Conservation (phyloP, 37 sponge, comb jelly and placozoan genomes). For the Tethya wilhelma region DNA sequence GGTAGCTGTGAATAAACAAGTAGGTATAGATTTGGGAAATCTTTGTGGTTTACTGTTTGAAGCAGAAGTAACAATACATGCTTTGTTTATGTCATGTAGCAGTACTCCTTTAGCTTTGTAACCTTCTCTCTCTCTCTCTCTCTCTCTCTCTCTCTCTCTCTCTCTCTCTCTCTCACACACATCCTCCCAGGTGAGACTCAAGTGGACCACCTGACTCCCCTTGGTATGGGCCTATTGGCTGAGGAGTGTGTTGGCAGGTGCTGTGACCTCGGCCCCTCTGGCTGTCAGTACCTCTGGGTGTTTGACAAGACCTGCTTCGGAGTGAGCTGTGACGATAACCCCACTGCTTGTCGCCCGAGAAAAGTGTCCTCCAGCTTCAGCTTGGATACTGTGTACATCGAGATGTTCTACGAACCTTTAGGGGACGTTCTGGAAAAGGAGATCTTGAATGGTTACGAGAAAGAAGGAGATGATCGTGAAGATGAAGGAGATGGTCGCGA, state of each 20-base stretch:
- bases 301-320: conserved; percentile 16
- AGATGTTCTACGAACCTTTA: background rate
- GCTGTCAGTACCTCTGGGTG: conserved; percentile 45
- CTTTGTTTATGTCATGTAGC: background rate
- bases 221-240: background rate
- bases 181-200: background rate
- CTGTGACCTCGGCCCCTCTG: conserved; percentile 18
- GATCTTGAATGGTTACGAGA: background rate
- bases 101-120: too few relatives aligned
- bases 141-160: too few relatives aligned
- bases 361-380: background rate
- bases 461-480: background rate
- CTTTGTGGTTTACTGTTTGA: too few relatives aligned
- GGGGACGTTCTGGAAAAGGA: background rate
- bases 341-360: background rate
- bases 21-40: too few relatives aligned
- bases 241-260: conserved; percentile 13
- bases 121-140: too few relatives aligned
- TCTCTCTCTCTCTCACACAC: too few relatives aligned
- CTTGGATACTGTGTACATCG: background rate
- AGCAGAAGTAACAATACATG: too few relatives aligned
- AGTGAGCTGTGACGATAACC: background rate
- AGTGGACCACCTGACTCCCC: background rate
- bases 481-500: background rate
- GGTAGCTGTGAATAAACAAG: too few relatives aligned